phyloP scores from a whole-genome alignment of 2,888 invertebrate genomes.

The Tineola bisselliella region DNA sequence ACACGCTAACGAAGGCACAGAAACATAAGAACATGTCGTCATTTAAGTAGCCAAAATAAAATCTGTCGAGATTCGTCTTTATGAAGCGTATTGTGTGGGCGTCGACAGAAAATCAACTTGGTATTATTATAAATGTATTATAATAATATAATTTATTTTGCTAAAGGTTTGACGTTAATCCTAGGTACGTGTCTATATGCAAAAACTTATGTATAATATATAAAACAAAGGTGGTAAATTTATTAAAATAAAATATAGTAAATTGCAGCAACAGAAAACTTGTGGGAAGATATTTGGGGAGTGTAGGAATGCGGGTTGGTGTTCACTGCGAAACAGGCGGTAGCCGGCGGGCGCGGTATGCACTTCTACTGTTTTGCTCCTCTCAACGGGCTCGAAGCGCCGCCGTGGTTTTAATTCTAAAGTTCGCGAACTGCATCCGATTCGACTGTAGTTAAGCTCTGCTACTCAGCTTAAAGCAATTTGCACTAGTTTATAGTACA shows the following conservation, averaged over 20 bases:
- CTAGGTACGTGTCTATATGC: no score
- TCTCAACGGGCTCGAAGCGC: constrained; percentile 42
- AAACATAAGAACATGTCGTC: constrained; percentile 35
- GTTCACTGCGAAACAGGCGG: constrained; percentile 1
- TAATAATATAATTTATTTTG: no score
- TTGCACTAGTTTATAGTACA: constrained; percentile 50
- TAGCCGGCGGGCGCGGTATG: constrained; percentile 10
- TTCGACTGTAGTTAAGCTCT: constrained; percentile 52
- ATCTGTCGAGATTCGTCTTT: constrained; percentile 1
- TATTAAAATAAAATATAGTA: neutral
- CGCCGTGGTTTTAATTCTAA: constrained; percentile 38
- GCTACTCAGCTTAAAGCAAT: constrained; percentile 58
- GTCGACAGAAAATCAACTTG: neutral
- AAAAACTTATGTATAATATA: neutral
- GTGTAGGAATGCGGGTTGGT: constrained; percentile 4
- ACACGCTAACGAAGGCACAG: constrained; percentile 54
- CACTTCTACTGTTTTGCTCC: constrained; percentile 57
- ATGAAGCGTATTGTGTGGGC: constrained; percentile 3
- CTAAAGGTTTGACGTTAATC: no score
- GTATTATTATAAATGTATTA: neutral
- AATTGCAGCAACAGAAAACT: constrained; percentile 2
- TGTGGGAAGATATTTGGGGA: neutral
- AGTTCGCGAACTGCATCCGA: constrained; percentile 45
- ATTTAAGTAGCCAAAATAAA: constrained; percentile 39
- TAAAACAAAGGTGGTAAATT: neutral